Percentiles rank a stretch among this genome's conserved stretches.
Conservation (phyloP, 2,888 invertebrate genomes). For the Tetranychus piercei region DNA sequence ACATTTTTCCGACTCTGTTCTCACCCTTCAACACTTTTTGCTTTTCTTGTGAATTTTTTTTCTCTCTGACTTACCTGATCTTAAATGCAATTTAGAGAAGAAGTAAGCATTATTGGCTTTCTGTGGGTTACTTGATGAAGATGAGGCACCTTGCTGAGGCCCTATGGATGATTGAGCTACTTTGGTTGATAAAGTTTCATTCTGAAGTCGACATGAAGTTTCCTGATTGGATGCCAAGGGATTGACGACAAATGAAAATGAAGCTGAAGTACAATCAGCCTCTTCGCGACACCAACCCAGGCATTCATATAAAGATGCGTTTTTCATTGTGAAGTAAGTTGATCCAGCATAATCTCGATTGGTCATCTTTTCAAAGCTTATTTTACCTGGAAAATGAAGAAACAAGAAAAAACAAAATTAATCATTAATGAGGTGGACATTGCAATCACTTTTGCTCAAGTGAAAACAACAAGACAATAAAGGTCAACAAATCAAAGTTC, state of each 20-base stretch:
- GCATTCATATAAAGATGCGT: slow-evolving; percentile 76
- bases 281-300: slow-evolving; percentile 88
- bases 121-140: slow-evolving; percentile 39
- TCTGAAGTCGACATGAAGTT: slow-evolving; percentile 71
- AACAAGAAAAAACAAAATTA: neutral
- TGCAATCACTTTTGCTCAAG: neutral
- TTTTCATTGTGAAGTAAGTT: slow-evolving; percentile 76
- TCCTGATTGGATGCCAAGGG: slow-evolving; percentile 78
- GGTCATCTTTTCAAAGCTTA: slow-evolving; percentile 64
- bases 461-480: too few relatives aligned
- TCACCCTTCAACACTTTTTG: neutral
- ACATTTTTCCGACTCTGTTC: neutral
- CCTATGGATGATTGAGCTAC: slow-evolving; percentile 45
- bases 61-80: slow-evolving; percentile 44
- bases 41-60: neutral
- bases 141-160: neutral
- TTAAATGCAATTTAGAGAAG: slow-evolving; percentile 75
- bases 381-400: neutral
- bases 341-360: slow-evolving; percentile 76
- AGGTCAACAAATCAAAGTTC: too few relatives aligned
- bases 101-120: slow-evolving; percentile 78
- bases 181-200: slow-evolving; percentile 75
- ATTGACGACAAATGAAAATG: slow-evolving; percentile 80
- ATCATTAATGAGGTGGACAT: neutral
- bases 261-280: slow-evolving; percentile 72